phyloP scores from a whole-genome alignment of 2,797 vertebrate species.

The Characodon lateralis region DNA sequence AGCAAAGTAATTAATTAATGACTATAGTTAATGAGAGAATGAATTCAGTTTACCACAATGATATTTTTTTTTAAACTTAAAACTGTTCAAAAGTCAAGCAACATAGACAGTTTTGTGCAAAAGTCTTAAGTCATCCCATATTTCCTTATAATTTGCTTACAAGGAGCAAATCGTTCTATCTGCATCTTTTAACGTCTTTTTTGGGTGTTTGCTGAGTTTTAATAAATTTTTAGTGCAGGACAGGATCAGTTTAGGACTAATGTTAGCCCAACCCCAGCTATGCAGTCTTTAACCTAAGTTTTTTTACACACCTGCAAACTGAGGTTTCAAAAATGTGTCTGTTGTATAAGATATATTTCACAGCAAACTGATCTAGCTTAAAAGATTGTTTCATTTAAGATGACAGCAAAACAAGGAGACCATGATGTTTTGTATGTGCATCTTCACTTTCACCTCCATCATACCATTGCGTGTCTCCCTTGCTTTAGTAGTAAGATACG shows the following conservation, averaged over 20 bases:
- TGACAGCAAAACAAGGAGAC: background rate
- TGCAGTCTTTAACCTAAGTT: too few relatives aligned
- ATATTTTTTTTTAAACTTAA: background rate
- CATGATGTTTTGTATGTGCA: background rate
- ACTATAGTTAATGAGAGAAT: background rate
- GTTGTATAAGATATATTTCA: background rate
- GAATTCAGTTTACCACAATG: background rate
- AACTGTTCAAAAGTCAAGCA: background rate
- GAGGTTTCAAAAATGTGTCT: background rate
- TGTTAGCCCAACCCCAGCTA: background rate
- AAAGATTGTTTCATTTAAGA: background rate
- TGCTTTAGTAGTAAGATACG: background rate
- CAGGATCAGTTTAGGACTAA: background rate
- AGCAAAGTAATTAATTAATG: too few relatives aligned
- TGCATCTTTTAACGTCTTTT: background rate
- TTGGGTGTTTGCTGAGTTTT: too few relatives aligned
- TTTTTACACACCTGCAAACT: background rate
- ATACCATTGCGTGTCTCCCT: background rate
- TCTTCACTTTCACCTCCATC: background rate
- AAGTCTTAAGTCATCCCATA: background rate
- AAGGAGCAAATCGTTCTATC: too few relatives aligned
- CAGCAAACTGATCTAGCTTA: background rate
- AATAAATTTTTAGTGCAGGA: too few relatives aligned
- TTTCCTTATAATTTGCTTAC: background rate
- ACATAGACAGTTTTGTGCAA: too few relatives aligned